A percentile compares a stretch with the other conserved stretches of the same genome.
phyloP scores from a whole-genome alignment of 2,888 invertebrate genomes.

The Epicampocera succincta region DNA sequence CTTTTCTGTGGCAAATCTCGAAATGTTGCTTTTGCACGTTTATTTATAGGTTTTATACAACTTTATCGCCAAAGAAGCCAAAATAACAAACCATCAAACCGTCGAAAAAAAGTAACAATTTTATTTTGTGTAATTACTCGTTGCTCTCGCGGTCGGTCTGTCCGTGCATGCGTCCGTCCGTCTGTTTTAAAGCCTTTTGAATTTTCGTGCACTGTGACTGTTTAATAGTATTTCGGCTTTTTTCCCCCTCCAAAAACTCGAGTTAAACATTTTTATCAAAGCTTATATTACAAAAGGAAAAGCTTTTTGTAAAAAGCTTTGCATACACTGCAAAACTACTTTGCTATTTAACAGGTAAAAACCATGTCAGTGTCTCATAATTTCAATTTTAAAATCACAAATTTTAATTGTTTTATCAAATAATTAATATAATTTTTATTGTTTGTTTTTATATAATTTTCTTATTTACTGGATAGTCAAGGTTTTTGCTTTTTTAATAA shows the following conservation, averaged over 20 bases:
- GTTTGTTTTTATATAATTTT: background rate
- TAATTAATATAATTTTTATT: background rate
- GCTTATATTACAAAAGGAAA: constrained; percentile 16
- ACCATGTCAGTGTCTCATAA: background rate
- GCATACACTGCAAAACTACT: constrained; percentile 53
- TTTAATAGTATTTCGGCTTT: constrained; percentile 46
- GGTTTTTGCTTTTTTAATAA: no score
- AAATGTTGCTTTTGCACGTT: constrained; percentile 79
- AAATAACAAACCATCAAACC: constrained; percentile 27
- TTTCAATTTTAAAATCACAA: constrained; percentile 1
- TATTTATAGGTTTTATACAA: constrained; percentile 80
- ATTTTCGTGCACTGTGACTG: constrained; percentile 31
- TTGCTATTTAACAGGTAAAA: constrained; percentile 10
- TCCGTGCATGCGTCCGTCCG: constrained; percentile 14
- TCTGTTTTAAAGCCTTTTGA: constrained; percentile 45
- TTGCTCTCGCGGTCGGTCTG: constrained; percentile 11
- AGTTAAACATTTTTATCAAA: background rate
- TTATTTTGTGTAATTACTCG: constrained; percentile 54
- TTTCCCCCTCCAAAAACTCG: background rate
- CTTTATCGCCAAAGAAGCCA: constrained; percentile 7
- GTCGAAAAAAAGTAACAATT: constrained; percentile 47
- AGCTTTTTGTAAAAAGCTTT: constrained; percentile 26
- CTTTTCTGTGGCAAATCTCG: constrained; percentile 77
- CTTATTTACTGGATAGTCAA: no score
- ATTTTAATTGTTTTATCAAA: constrained; percentile 21